Base-by-base conservation (phyloP, 2,888 invertebrate genomes). In the Scelioninae gen. 1 region DNA sequence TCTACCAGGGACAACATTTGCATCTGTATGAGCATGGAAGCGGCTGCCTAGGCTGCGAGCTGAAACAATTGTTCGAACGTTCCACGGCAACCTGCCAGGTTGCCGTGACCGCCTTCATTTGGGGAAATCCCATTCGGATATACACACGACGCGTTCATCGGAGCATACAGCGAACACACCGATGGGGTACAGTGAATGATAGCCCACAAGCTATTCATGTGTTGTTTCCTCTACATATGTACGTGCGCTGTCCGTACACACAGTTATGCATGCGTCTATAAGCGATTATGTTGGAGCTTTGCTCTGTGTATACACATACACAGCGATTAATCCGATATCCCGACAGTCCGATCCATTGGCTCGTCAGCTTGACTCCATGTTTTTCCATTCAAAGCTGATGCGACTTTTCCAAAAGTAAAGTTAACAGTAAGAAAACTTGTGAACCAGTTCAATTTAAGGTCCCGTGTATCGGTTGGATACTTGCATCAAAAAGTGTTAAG, bases 281-380 rank as follows among this genome's bases (percentile, higher is more conserved):
- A 47, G 9, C 72, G 69, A 80, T 80, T 74, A 80, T 69, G 62
- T 23, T 10, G 10, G 49, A 53, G 47, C 32, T 8, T n/a, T n/a
- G 10, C 34, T 31, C 47, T 53, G 43, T 49, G 23, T 53, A 56
- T 40, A 43, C 56, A 72, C 74, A 78, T 60, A 69, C 76, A 88
- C 87, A 86, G 85, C 87, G 88, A 86, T 88, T 91, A 89, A 91
- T 90, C 89, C 88, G 88, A 90, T 91, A 89, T 89, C 88, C 88
- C 84, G 83, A 66, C 76, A 77, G 83, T 86, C 84, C 86, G 86
- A 86, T 87, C 87, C 87, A 88, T 89, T 88, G 88, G 84, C 29
- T 65, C 78, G 84, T 53, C 45, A 23, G 38, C 9, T 32, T n/a
- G 58, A 15, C n/a, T 51, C 32, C 49, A 32, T 15, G 34, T 38